phyloP scores from a whole-genome alignment of 2,888 invertebrate genomes.

The Hylaea fasciaria region DNA sequence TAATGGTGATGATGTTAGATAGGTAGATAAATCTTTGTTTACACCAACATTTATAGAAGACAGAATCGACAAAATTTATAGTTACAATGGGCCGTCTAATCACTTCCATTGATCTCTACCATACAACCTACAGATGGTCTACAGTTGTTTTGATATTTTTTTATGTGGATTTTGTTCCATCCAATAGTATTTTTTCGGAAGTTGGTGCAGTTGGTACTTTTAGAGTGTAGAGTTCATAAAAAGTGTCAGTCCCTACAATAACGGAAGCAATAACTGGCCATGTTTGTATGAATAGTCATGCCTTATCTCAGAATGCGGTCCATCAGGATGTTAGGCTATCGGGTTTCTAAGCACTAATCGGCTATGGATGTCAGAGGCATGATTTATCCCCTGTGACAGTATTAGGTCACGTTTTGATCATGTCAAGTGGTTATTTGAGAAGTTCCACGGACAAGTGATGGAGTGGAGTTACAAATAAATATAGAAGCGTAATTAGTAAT shows the following conservation, averaged over 20 bases:
- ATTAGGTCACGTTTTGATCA: constrained; percentile 32
- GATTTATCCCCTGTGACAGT: constrained; percentile 28
- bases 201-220: no score
- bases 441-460: constrained; percentile 19
- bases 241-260: background rate
- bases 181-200: no score
- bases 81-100: no score
- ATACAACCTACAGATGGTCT: no score
- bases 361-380: constrained; percentile 26
- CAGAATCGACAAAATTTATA: no score
- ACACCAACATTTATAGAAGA: no score
- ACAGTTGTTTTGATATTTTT: no score
- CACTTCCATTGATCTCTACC: no score
- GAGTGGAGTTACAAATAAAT: constrained; percentile 8
- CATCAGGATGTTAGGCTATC: constrained; percentile 41
- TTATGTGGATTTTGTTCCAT: no score
- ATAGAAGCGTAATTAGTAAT: background rate
- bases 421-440: constrained; percentile 26
- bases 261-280: constrained; percentile 19
- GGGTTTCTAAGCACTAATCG: constrained; percentile 33
- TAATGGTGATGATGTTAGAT: no score
- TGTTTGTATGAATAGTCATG: constrained; percentile 29
- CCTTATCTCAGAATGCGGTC: constrained; percentile 37
- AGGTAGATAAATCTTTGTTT: no score
- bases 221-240: no score